phyloP scores from a whole-genome alignment of 2,113 vertebrate species.

The Trinectes maculatus region DNA sequence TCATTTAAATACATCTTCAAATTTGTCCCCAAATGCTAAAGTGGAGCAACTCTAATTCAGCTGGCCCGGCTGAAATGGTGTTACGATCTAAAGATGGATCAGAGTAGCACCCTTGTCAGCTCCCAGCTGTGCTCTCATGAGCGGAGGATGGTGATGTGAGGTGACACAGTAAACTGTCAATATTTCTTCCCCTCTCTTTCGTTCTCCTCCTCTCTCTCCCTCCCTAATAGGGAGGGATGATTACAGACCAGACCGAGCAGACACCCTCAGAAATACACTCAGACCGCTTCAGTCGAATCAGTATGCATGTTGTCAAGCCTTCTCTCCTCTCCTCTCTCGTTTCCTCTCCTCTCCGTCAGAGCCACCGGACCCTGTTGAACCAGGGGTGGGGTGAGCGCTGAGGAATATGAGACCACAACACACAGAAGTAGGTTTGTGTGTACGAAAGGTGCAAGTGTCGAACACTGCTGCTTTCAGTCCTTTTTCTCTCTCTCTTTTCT shows the following conservation, averaged over 20 bases:
- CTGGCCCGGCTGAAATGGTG: slow-evolving; percentile 17
- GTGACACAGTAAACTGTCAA: slow-evolving; percentile 71
- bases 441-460: slow-evolving; percentile 46
- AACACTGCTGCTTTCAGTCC: slow-evolving; percentile 55
- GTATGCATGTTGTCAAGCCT: slow-evolving; percentile 60
- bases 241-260: slow-evolving; percentile 44
- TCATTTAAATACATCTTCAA: neutral
- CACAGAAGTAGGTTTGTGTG: slow-evolving; percentile 49
- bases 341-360: slow-evolving; percentile 35
- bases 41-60: slow-evolving; percentile 14
- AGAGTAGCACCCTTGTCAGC: slow-evolving; percentile 57
- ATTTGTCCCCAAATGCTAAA: neutral
- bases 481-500: slow-evolving; percentile 63
- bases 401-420: slow-evolving; percentile 66
- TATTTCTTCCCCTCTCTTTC: slow-evolving; percentile 38
- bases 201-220: slow-evolving; percentile 1
- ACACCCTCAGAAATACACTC: slow-evolving; percentile 49
- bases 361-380: slow-evolving; percentile 58
- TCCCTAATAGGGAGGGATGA: slow-evolving; percentile 25
- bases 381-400: slow-evolving; percentile 61
- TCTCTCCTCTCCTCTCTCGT: slow-evolving; percentile 27
- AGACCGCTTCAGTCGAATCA: slow-evolving; percentile 46
- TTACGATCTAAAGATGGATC: slow-evolving; percentile 30
- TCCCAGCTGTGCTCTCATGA: slow-evolving; percentile 63
- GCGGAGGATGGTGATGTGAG: slow-evolving; percentile 57